Base-by-base conservation (phyloP, 1,140 invertebrate species). In the Hydropsyche tenuis region DNA sequence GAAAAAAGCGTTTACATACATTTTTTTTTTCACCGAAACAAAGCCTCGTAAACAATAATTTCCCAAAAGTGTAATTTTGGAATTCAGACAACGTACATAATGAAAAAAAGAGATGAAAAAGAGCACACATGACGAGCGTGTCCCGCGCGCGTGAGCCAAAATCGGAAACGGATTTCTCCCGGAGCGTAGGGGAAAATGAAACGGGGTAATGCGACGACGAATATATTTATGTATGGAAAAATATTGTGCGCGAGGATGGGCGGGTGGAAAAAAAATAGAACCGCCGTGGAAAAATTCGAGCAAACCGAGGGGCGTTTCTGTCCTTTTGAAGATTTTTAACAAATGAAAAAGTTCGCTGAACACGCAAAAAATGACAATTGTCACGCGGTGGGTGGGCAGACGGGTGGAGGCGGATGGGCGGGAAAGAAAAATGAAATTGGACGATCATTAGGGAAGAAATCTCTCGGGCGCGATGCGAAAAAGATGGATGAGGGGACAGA, bases 281-380 rank as follows among this genome's bases (percentile, higher is more conserved):
- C 48, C 48, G 18, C 48, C 48, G 30, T 30, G n/a, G 63, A 27
- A 20, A 66, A 37, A 66, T 66, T 66, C 45, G 56, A 27, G 23
- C 65, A 48, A 68, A 68, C 65, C 65, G 20, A 48, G 65, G 42
- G 65, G 65, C 65, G 65, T 68, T 68, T 68, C 65, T 68, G 65
- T 43, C 42, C 42, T 68, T 68, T 68, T 68, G 65, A 68, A 68
- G 65, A 68, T 68, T 68, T 68, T 43, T 43, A 45, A 68, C 65
- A 68, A 68, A 68, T 68, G 65, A 68, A 68, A 68, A 68, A 68
- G 65, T 68, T 68, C 65, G 65, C 65, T 43, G 65, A 43, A 43
- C 65, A 68, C 65, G 23, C 65, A 23, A 68, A 68, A 68, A 68
- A 68, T 68, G 65, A 68, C 65, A 68, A 68, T 68, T 68, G 65